phyloP scores from a whole-genome alignment of 2,888 invertebrate genomes.

The Leucania comma region DNA sequence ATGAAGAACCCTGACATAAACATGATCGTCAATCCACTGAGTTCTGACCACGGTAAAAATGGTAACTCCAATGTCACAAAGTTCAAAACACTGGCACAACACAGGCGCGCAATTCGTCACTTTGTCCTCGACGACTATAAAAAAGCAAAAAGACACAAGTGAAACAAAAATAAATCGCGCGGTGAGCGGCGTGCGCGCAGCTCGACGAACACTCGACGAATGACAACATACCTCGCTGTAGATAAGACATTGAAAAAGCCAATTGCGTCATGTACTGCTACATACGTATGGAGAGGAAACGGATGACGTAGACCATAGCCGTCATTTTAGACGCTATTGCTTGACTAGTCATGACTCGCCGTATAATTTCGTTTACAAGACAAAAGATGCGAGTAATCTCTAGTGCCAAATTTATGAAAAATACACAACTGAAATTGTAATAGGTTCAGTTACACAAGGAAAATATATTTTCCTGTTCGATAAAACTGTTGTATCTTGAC shows the following conservation, averaged over 20 bases:
- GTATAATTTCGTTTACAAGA: slow-evolving; percentile 77
- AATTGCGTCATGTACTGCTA: slow-evolving; percentile 90
- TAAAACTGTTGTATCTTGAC: slow-evolving; percentile 50
- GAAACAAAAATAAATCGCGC: slow-evolving; percentile 83
- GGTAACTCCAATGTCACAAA: slow-evolving; percentile 82
- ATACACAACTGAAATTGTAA: slow-evolving; percentile 31
- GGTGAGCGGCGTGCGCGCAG: slow-evolving; percentile 85
- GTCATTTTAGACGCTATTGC: slow-evolving; percentile 85
- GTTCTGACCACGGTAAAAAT: slow-evolving; percentile 74
- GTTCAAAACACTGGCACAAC: slow-evolving; percentile 87
- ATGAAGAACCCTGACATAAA: slow-evolving; percentile 88
- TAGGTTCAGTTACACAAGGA: slow-evolving; percentile 39
- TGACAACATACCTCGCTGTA: slow-evolving; percentile 89
- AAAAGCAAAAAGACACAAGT: slow-evolving; percentile 85
- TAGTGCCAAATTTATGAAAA: slow-evolving; percentile 48
- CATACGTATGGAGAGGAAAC: slow-evolving; percentile 88
- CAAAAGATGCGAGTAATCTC: slow-evolving; percentile 69
- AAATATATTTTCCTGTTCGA: slow-evolving; percentile 56
- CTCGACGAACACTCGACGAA: slow-evolving; percentile 86
- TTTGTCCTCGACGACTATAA: slow-evolving; percentile 86
- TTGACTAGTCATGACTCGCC: slow-evolving; percentile 80
- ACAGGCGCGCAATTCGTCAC: slow-evolving; percentile 85
- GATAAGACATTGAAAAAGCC: slow-evolving; percentile 91
- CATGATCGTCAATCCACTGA: slow-evolving; percentile 77
- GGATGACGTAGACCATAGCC: slow-evolving; percentile 85